Conservation (phyloP, 2,888 invertebrate species). For the Gandaritis pyraliata region DNA sequence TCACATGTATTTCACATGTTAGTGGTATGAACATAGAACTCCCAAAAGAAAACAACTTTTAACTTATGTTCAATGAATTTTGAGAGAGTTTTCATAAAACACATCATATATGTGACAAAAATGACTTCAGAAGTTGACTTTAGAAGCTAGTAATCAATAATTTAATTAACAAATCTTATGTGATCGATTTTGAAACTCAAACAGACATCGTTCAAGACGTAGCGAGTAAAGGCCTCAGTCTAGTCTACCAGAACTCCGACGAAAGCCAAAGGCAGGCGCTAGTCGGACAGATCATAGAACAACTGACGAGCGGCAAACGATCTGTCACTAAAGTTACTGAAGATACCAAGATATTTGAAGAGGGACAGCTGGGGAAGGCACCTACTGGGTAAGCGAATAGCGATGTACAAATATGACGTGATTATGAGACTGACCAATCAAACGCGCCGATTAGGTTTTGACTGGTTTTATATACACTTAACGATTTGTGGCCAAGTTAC, state of each 20-base stretch:
- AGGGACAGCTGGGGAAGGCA: conserved; percentile 93
- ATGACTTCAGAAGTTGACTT: no score
- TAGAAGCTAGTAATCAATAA: no score
- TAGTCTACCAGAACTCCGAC: conserved; percentile 93
- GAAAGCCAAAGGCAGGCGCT: conserved; percentile 88
- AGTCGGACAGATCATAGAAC: conserved; percentile 91
- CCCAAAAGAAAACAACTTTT: no score
- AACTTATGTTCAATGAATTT: no score
- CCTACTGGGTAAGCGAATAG: conserved; percentile 88
- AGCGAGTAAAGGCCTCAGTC: conserved; percentile 94
- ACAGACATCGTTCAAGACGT: conserved; percentile 96
- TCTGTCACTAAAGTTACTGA: conserved; percentile 89
- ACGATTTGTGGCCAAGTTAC: no score
- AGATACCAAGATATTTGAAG: conserved; percentile 94
- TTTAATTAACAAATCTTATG: no score
- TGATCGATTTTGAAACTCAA: no score
- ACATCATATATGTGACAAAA: no score
- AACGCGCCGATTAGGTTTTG: conserved; percentile 18
- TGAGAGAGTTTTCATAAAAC: no score
- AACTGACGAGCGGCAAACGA: conserved; percentile 91
- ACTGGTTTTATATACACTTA: no score
- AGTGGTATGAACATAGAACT: no score
- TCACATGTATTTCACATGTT: no score
- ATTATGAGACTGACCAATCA: not conserved
- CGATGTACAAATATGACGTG: not conserved